Evolutionary conservation across 2,888 invertebrate species (phyloP), one percentile per base, ranked within the genome.

Genomic region (Lycocerus yunnanus): DNA sequence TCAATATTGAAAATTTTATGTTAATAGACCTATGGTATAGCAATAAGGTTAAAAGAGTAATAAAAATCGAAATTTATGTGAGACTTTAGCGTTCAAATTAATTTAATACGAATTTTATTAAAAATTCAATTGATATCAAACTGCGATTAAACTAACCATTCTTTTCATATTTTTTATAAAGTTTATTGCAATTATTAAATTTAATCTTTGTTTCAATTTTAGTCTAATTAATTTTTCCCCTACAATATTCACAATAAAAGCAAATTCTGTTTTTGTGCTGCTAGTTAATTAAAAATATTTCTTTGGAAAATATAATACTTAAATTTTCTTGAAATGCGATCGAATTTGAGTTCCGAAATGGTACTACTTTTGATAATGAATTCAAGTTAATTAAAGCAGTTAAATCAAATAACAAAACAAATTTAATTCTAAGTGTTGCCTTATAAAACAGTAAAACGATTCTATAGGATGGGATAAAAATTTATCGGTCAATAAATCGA

Each of bases 1-100:
- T 73, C 73, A 73, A 69, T 73, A 73, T 73, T 65, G 65, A 20
- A 69, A 69, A 69, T 73, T 68, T 73, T 73, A 69, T 67, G 72
- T 72, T 72, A 73, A 73, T 73, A 59, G 68, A 65, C 66, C 68
- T 69, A 73, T 69, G 65, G 66, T 63, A 72, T 72, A 63, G 16
- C 61, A 68, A 18, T 67, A 18, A 15, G 60, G 68, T 58, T 63
- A 72, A 67, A 72, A 58, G 65, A 61, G 68, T 68, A 43, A 43
- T 43, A 43, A 43, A 43, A 43, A 43, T 43, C 43, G 43, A 43
- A 43, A 43, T 43, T 43, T 43, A 43, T 43, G 43, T 43, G 43
- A 6, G 43, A 43, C n/a, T 43, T 43, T 43, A 5, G n/a, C 6
- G 43, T n/a, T 43, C 43, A 43, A 43, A 43, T 43, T 43, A 43